Evolutionary conservation across 2,797 vertebrate genomes (phyloP).

Genomic region (Pipistrellus nathusii): DNA sequence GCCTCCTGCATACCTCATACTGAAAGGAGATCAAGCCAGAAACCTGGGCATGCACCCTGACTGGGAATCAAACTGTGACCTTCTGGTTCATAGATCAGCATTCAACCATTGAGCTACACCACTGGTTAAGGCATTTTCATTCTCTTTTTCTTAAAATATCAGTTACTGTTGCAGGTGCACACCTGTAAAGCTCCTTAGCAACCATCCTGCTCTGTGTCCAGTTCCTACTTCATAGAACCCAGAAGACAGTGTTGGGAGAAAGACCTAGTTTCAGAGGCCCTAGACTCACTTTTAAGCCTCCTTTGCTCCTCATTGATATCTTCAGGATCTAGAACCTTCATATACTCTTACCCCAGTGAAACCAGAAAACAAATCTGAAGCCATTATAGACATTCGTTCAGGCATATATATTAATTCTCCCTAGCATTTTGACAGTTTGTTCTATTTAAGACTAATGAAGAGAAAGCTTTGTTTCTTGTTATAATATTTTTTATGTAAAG

Average conservation of each 20-base stretch:
- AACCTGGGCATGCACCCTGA: too few species aligned
- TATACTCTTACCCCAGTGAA: background rate
- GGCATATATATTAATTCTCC: background rate
- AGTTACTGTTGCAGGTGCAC: background rate
- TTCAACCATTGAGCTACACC: too few species aligned
- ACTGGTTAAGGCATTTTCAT: background rate
- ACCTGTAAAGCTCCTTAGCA: background rate
- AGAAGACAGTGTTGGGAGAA: background rate
- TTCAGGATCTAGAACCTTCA: background rate
- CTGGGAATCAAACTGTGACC: too few species aligned
- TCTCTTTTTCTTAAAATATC: background rate
- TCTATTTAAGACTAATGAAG: background rate
- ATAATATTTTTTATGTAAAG: background rate
- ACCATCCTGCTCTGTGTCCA: background rate
- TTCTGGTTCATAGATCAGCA: too few species aligned
- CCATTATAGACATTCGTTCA: background rate
- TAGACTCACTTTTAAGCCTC: background rate
- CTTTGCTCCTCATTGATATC: background rate
- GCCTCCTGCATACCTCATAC: too few species aligned
- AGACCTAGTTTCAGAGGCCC: background rate
- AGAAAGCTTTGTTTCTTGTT: background rate
- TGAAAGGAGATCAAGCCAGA: too few species aligned
- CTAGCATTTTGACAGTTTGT: background rate
- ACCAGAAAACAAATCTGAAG: background rate
- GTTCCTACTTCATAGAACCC: background rate